Evolutionary conservation across 2,797 vertebrate species (phyloP).

Genomic region (Netta rufina): DNA sequence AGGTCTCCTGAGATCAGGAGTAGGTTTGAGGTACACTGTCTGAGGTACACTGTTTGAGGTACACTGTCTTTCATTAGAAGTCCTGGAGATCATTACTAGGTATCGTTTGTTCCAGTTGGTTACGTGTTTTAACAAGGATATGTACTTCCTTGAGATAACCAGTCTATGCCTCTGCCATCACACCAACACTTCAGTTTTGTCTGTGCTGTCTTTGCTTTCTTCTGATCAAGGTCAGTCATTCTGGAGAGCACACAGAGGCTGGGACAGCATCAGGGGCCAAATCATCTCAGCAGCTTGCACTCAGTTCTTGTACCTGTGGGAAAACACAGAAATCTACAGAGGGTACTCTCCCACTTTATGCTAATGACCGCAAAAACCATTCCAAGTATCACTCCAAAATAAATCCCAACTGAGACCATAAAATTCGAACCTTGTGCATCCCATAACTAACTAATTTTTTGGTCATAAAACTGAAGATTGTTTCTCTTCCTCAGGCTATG

Average conservation of each 20-base stretch:
- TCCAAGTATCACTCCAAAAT: background rate
- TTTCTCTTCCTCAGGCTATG: background rate
- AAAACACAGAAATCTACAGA: background rate
- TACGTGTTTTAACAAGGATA: background rate
- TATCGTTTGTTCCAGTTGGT: background rate
- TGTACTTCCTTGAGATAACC: rapidly evolving
- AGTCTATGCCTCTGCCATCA: background rate
- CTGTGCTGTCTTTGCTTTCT: background rate
- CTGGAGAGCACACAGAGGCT: background rate
- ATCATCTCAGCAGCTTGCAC: background rate
- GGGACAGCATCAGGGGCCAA: background rate
- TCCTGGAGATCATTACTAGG: background rate
- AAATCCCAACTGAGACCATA: background rate
- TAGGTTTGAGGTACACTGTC: background rate
- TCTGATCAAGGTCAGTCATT: background rate
- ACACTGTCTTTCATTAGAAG: background rate
- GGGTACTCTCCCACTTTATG: background rate
- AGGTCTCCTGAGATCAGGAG: background rate
- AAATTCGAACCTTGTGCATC: background rate
- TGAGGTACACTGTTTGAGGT: background rate
- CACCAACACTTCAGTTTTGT: background rate
- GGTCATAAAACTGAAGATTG: background rate
- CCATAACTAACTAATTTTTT: background rate
- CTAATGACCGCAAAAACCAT: background rate
- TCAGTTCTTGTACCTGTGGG: background rate